Evolutionary conservation across 2,888 invertebrate genomes (phyloP).

Genomic region (Thalpophila matura): DNA sequence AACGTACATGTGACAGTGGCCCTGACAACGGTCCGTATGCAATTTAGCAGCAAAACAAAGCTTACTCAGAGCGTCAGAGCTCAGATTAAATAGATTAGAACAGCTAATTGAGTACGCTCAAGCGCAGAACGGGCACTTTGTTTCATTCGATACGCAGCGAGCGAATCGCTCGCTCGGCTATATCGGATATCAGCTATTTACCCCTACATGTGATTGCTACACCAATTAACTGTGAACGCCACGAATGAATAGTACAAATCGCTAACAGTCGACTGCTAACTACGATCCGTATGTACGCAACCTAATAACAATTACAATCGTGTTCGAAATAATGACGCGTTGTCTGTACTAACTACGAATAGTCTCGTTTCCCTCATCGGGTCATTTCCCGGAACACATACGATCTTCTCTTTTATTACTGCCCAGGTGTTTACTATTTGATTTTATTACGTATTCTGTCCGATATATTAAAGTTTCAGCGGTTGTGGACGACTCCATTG

Average conservation of each 20-base stretch:
- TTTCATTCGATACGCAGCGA: slow-evolving; percentile 36
- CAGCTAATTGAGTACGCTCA: slow-evolving; percentile 42
- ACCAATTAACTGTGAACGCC: slow-evolving; percentile 43
- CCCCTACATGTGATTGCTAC: slow-evolving; percentile 38
- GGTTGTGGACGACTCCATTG: slow-evolving; percentile 50
- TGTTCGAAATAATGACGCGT: slow-evolving; percentile 37
- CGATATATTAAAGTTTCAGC: slow-evolving; percentile 57
- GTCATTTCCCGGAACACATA: slow-evolving; percentile 34
- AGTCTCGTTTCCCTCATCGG: slow-evolving; percentile 32
- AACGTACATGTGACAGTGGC: not conserved
- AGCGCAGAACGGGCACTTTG: slow-evolving; percentile 24
- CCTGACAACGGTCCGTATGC: slow-evolving; percentile 1
- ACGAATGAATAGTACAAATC: slow-evolving; percentile 31
- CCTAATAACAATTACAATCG: slow-evolving; percentile 38
- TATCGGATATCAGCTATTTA: slow-evolving; percentile 35
- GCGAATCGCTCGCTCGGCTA: slow-evolving; percentile 8
- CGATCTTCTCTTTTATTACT: slow-evolving; percentile 42
- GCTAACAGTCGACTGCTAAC: slow-evolving; percentile 36
- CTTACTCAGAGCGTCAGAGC: slow-evolving; percentile 10
- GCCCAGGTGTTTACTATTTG: slow-evolving; percentile 50
- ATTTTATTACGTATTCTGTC: slow-evolving; percentile 45
- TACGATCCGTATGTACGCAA: slow-evolving; percentile 12
- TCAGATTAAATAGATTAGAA: slow-evolving; percentile 46
- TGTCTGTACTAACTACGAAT: slow-evolving; percentile 4
- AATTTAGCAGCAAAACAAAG: slow-evolving; percentile 34